Evolutionary conservation across 1,140 invertebrate genomes (phyloP), one percentile per base, ranked within the genome.

Genomic region (Metaphire vulgaris): DNA sequence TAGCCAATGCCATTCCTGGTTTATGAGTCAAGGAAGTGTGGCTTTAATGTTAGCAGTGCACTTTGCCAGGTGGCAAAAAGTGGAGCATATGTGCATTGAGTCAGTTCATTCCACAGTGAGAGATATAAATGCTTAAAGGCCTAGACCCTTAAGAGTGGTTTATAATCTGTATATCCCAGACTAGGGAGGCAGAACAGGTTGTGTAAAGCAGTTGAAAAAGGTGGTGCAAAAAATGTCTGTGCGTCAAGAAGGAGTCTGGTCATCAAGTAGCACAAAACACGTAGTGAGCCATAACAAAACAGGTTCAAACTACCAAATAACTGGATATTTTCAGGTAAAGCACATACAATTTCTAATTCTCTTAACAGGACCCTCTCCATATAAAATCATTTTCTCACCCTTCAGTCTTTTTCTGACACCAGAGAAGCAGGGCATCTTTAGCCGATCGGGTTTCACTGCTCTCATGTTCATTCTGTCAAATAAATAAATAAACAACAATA

Each of bases 361-460:
- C 67, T 26, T 6, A 69, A 14, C 14, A 65, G n/a, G 56, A 15
- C 56, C 14, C 56, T n/a, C 56, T 65, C 14, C 56, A 65, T 65
- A n/a, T 14, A 65, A 65, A 65, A 67, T 30, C 1, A 68, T 30
- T 12, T 29, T 72, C 81, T 77, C 79, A 89, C 79, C 95, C 96
- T 82, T 91, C 92, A 1, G 97, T 99, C 88, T 98, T 99, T 69
- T 96, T 89, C 88, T 99, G 97, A 83, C 97, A 99, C 97, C 97
- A 99, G 69, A 99, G 89, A 33, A 99, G 87, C 76, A 99, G 86
- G 1, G 97, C 97, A 88, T 99, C 97, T 89, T 99, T 99, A 74
- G 97, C 97, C 1, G 96, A 98, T 78, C 87, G 97, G 89, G 98
- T 98, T 86, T 99, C 97, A 79, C 94, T 95, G 79, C 93, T 95